phyloP scores from a whole-genome alignment of 2,113 vertebrate species.

The Leuciscus idus region DNA sequence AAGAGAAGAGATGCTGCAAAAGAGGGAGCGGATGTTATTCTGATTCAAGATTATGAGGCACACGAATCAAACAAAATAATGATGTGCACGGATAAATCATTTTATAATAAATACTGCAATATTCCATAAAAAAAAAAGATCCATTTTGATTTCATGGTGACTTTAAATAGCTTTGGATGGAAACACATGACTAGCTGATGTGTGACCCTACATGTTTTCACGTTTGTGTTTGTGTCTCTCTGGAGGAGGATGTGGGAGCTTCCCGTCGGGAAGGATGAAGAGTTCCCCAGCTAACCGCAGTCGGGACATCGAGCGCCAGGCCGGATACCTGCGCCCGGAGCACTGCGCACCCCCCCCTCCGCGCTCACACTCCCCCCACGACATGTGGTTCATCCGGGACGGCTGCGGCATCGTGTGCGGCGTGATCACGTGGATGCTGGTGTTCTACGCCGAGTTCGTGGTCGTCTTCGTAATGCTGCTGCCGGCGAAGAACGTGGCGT shows the following conservation, averaged over 20 bases:
- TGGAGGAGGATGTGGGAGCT: slow-evolving; percentile 36
- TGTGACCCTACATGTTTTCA: background rate
- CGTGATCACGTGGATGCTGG: slow-evolving; percentile 94
- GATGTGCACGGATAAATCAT: too few species aligned
- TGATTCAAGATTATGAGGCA: too few species aligned
- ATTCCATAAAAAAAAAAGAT: too few species aligned
- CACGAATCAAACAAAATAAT: too few species aligned
- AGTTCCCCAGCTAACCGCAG: slow-evolving; percentile 84
- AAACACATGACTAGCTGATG: background rate
- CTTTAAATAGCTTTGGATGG: background rate
- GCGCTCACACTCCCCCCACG: slow-evolving; percentile 69
- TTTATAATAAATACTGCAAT: too few species aligned
- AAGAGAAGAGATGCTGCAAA: too few species aligned
- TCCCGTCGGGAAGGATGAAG: slow-evolving; percentile 82
- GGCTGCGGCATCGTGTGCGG: slow-evolving; percentile 94
- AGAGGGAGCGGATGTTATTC: too few species aligned
- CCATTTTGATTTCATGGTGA: too few species aligned
- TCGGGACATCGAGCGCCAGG: slow-evolving; percentile 95
- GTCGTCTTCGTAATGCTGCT: slow-evolving; percentile 96
- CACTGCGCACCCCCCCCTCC: slow-evolving; percentile 89
- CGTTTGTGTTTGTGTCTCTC: background rate
- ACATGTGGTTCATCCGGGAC: slow-evolving; percentile 98
- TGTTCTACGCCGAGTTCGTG: slow-evolving; percentile 97
- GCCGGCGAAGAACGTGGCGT: slow-evolving; percentile 85
- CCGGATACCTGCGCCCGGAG: slow-evolving; percentile 92